Conservation (phyloP, 1,140 invertebrate genomes). For the Varroa destructor region DNA sequence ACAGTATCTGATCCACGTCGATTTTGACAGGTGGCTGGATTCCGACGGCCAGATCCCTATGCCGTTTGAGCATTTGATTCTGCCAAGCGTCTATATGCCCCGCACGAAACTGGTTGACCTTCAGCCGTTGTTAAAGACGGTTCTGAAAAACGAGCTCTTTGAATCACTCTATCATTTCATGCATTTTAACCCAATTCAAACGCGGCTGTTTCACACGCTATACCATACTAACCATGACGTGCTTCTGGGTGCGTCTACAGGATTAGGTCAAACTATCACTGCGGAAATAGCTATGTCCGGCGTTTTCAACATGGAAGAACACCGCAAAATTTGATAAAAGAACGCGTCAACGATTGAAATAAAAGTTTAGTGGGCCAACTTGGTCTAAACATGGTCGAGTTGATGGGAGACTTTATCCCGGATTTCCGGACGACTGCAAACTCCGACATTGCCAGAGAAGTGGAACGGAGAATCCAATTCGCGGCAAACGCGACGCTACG, state of each 20-base stretch:
- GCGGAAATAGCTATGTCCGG: conserved; percentile 95
- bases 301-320: conserved; percentile 54
- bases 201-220: conserved; percentile 90
- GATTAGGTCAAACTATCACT: conserved; percentile 95
- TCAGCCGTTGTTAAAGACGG: conserved; percentile 70
- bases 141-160: conserved; percentile 59
- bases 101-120: conserved; percentile 66
- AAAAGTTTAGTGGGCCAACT: conserved; percentile 63
- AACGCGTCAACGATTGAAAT: conserved; percentile 92
- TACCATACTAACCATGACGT: conserved; percentile 92
- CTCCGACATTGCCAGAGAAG: conserved; percentile 85
- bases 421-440: conserved; percentile 67
- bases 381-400: conserved; percentile 68
- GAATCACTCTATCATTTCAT: conserved; percentile 72
- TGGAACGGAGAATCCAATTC: conserved; percentile 97
- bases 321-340: conserved; percentile 63
- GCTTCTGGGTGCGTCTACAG: conserved; percentile 89
- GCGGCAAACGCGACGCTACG: conserved; percentile 92
- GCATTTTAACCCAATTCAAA: conserved; percentile 98
- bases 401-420: conserved; percentile 90
- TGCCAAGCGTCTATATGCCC: conserved; percentile 33
- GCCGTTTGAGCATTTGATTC: conserved; percentile 31
- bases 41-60: conserved; percentile 40
- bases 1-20: conserved; percentile 76
- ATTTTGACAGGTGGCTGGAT: conserved; percentile 81